Evolutionary conservation across 2,113 vertebrate species (phyloP), one percentile per base, ranked within the genome.

Genomic region (Neogale vison): DNA sequence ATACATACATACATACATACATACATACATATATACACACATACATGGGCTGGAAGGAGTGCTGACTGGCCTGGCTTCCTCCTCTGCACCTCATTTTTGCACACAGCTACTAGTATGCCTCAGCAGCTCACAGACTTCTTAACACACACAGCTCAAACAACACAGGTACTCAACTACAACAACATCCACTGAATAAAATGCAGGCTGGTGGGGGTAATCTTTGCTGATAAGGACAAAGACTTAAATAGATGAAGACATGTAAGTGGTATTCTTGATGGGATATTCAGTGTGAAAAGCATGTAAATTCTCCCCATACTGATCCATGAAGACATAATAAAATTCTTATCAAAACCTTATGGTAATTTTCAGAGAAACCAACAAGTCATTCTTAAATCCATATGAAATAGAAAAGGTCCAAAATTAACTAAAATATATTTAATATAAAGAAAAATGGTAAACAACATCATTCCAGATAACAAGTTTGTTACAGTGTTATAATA

Each of bases 181-280:
- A 45, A 50, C 9, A 67, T 59, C 36, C 45, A 63, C 20, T 42
- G 93, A 96, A 94, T 96, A 96, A 97, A 94, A 81, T 9, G 21
- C 90, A 69, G 76, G 50, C 42, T 79, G 61, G 80, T n/a, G 36
- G 20, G 1, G 45, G 18, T 3, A 31, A n/a, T 0, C 80, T 31
- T 55, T 72, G 26, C 9, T 42, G 26, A 52, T 77, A 81, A 90
- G 34, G 21, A 45, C 39, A 45, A 93, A 84, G 8, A 89, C 12
- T 17, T 31, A 76, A 90, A 55, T 1, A 87, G 59, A 87, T 8
- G 42, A 80, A 74, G 1, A 90, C 24, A 34, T 57, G 2, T 79
- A 34, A 13, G 9, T 3, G 17, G 31, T 13, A 31, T 55, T 69
- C 65, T 79, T 63, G 45, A 55, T 36, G 39, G 57, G 39, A 21